A percentile compares a stretch with the other conserved stretches of the same genome.
These are phyloP conservation scores for Pycnomerus fuliginosus DNA, from an alignment of 2,888 invertebrate species.

Conservation along the genomic window DNA sequence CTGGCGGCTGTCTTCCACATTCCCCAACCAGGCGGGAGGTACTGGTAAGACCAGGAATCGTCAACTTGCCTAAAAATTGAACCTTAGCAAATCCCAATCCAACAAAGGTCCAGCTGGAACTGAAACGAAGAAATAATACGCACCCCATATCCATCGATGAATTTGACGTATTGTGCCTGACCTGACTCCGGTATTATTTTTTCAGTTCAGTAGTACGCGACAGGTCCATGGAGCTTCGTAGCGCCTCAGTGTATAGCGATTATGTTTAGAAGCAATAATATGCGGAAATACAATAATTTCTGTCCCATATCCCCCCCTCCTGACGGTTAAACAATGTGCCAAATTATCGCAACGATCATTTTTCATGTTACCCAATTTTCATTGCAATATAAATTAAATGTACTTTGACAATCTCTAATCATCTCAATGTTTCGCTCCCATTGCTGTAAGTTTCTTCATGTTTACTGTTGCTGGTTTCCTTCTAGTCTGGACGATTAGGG, in stretches of 20 bases:
- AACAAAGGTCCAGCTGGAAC: conserved; percentile 11
- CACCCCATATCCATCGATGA: conserved; percentile 8
- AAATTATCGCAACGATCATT: conserved; percentile 32
- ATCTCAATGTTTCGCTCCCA: conserved; percentile 35
- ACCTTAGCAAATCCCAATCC: conserved; percentile 15
- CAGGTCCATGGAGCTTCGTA: conserved; percentile 41
- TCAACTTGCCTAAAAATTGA: conserved; percentile 17
- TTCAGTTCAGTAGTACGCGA: conserved; percentile 26
- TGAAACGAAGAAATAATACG: conserved; percentile 20
- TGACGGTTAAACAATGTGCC: conserved; percentile 29
- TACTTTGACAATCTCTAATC: conserved; percentile 41
- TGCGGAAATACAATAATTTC: conserved; percentile 32
- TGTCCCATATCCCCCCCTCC: conserved; percentile 12
- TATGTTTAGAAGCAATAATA: conserved; percentile 43
- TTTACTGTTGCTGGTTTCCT: no score
- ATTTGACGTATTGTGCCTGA: conserved; percentile 26
- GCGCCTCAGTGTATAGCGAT: conserved; percentile 43
- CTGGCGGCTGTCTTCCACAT: conserved; percentile 40
- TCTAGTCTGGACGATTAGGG: no score
- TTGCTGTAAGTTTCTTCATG: not conserved
- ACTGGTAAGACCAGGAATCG: conserved; percentile 24
- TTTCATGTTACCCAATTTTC: conserved; percentile 7
- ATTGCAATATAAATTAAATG: conserved; percentile 27
- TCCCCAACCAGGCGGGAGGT: conserved; percentile 15
- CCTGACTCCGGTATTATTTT: conserved; percentile 23